Evolutionary conservation across 2,888 invertebrate species (phyloP).

Genomic region (Argyra leucocephala): DNA sequence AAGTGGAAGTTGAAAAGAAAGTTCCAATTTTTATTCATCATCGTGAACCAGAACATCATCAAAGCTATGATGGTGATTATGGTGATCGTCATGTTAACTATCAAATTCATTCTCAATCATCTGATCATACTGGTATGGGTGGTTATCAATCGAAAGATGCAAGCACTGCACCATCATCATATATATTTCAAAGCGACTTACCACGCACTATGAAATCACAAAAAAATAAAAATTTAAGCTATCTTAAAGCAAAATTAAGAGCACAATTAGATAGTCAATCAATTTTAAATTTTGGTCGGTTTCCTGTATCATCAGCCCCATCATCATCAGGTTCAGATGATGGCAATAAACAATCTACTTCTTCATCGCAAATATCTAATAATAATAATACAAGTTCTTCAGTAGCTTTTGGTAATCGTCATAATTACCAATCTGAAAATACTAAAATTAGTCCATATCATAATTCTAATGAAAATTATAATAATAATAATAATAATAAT

Average conservation of each 20-base stretch:
- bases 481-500: neutral
- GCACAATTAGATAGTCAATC: neutral
- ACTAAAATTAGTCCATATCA: no score
- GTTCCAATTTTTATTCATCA: constrained; percentile 39
- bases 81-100: constrained; percentile 7
- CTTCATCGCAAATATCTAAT: neutral
- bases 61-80: constrained; percentile 8
- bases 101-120: constrained; percentile 17
- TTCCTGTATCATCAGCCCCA: neutral
- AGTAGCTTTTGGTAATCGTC: neutral
- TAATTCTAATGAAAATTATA: neutral
- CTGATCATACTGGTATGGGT: neutral
- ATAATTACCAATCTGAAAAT: neutral
- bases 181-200: constrained; percentile 18
- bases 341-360: neutral
- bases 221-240: constrained; percentile 14
- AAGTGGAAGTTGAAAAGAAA: constrained; percentile 44
- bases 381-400: neutral
- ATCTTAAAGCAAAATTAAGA: constrained; percentile 18
- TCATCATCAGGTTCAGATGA: neutral
- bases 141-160: neutral
- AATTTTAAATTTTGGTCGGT: neutral
- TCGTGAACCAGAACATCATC: constrained; percentile 14
- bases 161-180: neutral
- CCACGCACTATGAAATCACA: constrained; percentile 14